Base-by-base conservation (phyloP, 2,888 invertebrate genomes). In the Tetropium fuscum region DNA sequence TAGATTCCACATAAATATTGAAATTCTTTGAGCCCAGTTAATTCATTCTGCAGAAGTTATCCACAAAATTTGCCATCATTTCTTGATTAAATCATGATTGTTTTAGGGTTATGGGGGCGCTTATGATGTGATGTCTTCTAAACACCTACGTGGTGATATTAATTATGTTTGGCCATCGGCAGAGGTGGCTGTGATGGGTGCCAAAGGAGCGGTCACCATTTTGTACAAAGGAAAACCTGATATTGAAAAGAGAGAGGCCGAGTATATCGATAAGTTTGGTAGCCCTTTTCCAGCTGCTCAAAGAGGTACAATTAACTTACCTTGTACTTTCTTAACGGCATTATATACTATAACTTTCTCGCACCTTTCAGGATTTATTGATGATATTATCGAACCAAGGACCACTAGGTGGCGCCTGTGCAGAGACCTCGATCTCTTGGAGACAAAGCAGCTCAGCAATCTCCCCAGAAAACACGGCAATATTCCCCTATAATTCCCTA, bases 111-210 rank as follows among this genome's bases (percentile, higher is more conserved):
- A 88, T 76, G 88, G 88, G 34, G 88, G 88, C 41, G 89, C 89
- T 0, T 89, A 89, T 77, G 87, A 87, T 78, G 89, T 90, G 15
- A 90, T 90, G 89, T 85, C 87, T 43, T 89, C 88, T 0, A 89
- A 89, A 75, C 89, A 89, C 81, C 80, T 89, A 32, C 80, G 88
- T 53, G 88, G 88, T 10, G 89, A 90, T 73, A 83, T 87, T 34
- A 90, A 89, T 78, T 90, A 89, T 74, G 88, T 88, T 20, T 90
- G 89, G 89, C 89, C 89, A 13, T 87, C 88, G 7, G 89, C 89
- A 53, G 89, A 90, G 78, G 86, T 89, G 7, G 89, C 89, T 11
- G 89, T 90, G 5, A 89, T 89, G 89, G 89, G 89, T 41, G 87
- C 88, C 15, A 87, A 88, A 80, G 88, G 88, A 22, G 89, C 89